Percentiles rank a stretch among this genome's conserved stretches.
phyloP scores from a whole-genome alignment of 2,797 vertebrate genomes.

The Glyptemys insculpta region DNA sequence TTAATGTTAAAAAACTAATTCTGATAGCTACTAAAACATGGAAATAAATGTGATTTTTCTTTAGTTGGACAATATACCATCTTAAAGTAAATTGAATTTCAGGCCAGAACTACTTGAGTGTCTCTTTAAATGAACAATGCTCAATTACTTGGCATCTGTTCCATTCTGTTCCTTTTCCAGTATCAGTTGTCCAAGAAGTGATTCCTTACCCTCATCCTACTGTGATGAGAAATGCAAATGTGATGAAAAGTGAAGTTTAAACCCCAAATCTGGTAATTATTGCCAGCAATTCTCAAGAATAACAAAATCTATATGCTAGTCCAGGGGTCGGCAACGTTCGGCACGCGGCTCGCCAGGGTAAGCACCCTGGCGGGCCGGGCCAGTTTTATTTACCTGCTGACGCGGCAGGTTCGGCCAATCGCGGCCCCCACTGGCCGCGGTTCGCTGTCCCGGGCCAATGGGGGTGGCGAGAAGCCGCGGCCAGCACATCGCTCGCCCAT shows the following conservation, averaged over 20 bases:
- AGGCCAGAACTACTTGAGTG: neutral
- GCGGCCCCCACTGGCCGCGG: no score
- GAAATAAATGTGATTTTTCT: neutral
- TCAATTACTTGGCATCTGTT: constrained; percentile 42
- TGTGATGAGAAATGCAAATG: neutral
- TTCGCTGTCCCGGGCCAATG: no score
- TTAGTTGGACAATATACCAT: neutral
- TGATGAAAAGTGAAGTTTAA: neutral
- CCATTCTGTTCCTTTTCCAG: constrained; percentile 15
- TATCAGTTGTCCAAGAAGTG: constrained; percentile 40
- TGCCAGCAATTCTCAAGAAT: neutral
- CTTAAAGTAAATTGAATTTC: neutral
- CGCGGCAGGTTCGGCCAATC: no score
- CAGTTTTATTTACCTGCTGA: no score
- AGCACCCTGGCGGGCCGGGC: no score
- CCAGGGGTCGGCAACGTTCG: neutral
- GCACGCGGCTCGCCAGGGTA: no score
- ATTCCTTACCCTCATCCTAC: constrained; percentile 23
- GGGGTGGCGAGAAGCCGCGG: no score
- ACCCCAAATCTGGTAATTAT: neutral
- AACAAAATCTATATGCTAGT: rapidly evolving
- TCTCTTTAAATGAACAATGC: neutral
- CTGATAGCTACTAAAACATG: constrained; percentile 20
- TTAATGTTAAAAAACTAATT: constrained; percentile 27
- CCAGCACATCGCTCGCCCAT: no score